Evolutionary conservation across 2,113 vertebrate species (phyloP), one percentile per base, ranked within the genome.

Genomic region (Pitta sordida): DNA sequence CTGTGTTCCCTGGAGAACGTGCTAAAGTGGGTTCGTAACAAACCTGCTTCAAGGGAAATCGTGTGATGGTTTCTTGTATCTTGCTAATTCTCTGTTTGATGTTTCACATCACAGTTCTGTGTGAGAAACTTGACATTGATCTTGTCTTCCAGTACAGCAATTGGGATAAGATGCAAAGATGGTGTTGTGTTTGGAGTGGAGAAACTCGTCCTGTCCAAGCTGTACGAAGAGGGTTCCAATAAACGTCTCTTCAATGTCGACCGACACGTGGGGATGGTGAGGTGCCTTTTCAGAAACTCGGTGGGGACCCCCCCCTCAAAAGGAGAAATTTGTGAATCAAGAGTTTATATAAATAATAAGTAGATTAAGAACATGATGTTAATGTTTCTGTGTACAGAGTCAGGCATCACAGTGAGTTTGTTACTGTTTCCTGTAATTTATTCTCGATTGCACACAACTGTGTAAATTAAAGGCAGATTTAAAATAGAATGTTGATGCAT

Each of bases 211-310:
- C 98, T 99, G 94, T 99, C 99, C 88, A 99, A 99, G 98, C 98
- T 99, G n/a, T 99, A 99, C 5, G 99, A 99, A 91, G 97, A 99
- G 88, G 99, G 99, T 11, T 99, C 99, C 93, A 99, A 99, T 93
- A 99, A 99, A 96, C 98, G 99, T 37, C 99, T 99, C 97, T 99
- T 99, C 94, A 99, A 99, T 94, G 99, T 99, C 1, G 99, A 99
- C 96, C 98, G 98, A 48, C 99, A 99, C 8, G 99, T 99, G 15
- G 99, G 99, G 95, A 99, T 99, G 99, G 99, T 99, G 97, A 98
- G 97, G 58, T 41, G 36, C 68, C 76, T 19, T 20, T 87, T 81
- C 36, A 29, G n/a, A n/a, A n/a, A n/a, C n/a, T n/a, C n/a, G n/a
- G n/a, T n/a, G n/a, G n/a, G n/a, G n/a, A n/a, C n/a, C n/a, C n/a